Evolutionary conservation across 1,140 invertebrate species (phyloP).

Genomic region (Ceratoteleas bidentatus): DNA sequence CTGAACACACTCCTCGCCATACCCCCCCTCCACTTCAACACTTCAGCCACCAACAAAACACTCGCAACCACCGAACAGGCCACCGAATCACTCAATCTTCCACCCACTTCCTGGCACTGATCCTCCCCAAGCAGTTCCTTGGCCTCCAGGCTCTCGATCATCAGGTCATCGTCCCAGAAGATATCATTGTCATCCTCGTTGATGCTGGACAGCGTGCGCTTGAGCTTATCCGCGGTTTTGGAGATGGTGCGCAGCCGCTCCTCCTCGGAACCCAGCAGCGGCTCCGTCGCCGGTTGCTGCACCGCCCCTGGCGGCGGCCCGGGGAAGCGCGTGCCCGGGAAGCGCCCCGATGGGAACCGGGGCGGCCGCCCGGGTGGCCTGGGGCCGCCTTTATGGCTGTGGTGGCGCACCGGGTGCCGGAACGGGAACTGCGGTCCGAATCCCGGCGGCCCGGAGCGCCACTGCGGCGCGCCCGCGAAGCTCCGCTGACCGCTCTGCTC

Average conservation of each 20-base stretch:
- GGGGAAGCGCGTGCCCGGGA: not conserved
- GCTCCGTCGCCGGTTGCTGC: conserved; percentile 47
- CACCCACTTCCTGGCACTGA: too few species aligned
- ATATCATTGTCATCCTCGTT: conserved; percentile 68
- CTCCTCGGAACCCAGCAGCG: conserved; percentile 75
- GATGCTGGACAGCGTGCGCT: conserved; percentile 71
- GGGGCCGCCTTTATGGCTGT: conserved; percentile 11
- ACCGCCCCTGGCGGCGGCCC: conserved; percentile 25
- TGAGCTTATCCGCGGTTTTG: conserved; percentile 76
- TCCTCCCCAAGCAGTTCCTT: too few species aligned
- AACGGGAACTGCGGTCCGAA: not conserved
- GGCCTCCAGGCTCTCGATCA: too few species aligned
- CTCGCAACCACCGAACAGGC: too few species aligned
- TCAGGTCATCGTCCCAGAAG: conserved; percentile 72
- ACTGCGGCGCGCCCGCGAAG: conserved; percentile 17
- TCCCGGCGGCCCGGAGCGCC: conserved; percentile 10
- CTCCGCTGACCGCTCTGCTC: conserved; percentile 2
- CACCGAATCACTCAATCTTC: too few species aligned
- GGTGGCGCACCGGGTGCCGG: conserved; percentile 22
- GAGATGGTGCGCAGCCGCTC: conserved; percentile 76
- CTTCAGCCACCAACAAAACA: too few species aligned
- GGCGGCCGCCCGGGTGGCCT: not conserved
- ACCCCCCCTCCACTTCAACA: too few species aligned
- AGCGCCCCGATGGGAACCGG: conserved; percentile 2
- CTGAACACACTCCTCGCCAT: too few species aligned